phyloP scores from a whole-genome alignment of 2,888 invertebrate genomes.

The Campoplex capitator region DNA sequence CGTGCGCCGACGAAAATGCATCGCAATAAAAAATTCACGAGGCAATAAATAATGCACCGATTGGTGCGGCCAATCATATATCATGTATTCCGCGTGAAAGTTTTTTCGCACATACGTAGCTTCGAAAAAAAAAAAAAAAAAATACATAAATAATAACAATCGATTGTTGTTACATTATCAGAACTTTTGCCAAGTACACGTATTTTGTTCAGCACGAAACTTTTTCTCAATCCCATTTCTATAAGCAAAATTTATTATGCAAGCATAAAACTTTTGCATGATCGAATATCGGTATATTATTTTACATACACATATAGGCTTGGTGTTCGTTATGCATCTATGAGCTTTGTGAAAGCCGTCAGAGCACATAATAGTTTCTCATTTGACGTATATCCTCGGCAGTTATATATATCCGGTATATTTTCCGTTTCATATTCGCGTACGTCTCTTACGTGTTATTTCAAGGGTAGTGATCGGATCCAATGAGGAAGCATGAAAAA shows the following conservation, averaged over 20 bases:
- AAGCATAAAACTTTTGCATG: slow-evolving; percentile 11
- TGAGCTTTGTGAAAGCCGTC: slow-evolving; percentile 39
- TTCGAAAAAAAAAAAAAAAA: not conserved
- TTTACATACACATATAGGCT: slow-evolving; percentile 5
- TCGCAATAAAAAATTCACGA: slow-evolving; percentile 27
- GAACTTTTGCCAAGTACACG: not conserved
- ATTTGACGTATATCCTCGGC: slow-evolving; percentile 34
- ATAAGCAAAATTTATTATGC: slow-evolving; percentile 30
- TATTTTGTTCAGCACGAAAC: slow-evolving; percentile 17
- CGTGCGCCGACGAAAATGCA: slow-evolving; percentile 30
- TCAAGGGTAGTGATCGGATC: no score
- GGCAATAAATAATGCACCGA: slow-evolving; percentile 19
- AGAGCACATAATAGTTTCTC: slow-evolving; percentile 9
- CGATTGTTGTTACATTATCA: not conserved
- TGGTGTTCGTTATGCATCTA: slow-evolving; percentile 44
- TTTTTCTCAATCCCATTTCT: slow-evolving; percentile 9
- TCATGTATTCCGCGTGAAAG: not conserved
- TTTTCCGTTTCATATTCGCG: no score
- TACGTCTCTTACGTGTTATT: no score
- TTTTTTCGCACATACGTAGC: slow-evolving; percentile 13
- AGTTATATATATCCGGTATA: slow-evolving; percentile 4
- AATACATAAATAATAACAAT: not conserved
- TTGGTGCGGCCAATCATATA: not conserved
- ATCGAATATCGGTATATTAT: slow-evolving; percentile 6
- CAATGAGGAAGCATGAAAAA: no score